These are phyloP conservation scores for Dinothrombium tinctorium DNA, from an alignment of 1,140 invertebrate species.

Conservation along the genomic window DNA sequence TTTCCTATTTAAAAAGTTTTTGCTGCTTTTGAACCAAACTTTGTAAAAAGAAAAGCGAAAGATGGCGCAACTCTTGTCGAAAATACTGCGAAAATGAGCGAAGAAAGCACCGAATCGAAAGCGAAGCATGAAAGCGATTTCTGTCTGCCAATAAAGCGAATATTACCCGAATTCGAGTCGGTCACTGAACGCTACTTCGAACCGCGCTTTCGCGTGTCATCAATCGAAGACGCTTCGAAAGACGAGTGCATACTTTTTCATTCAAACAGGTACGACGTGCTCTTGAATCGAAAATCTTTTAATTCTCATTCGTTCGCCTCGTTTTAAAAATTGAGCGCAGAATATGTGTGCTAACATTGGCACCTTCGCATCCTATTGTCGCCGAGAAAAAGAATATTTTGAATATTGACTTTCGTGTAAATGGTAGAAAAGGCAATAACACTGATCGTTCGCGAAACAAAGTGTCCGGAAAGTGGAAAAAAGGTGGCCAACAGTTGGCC, in stretches of 20 bases:
- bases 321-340: neutral
- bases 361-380: neutral
- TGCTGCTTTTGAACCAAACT: too few species aligned
- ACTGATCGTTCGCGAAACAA: slow-evolving; percentile 7
- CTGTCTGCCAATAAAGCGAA: neutral
- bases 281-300: neutral
- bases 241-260: slow-evolving; percentile 4
- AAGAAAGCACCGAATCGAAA: too few species aligned
- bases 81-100: too few species aligned
- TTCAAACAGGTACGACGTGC: slow-evolving; percentile 1
- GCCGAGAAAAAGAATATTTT: neutral
- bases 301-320: neutral
- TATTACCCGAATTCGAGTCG: neutral
- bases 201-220: neutral
- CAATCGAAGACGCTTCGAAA: neutral
- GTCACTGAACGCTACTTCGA: slow-evolving; percentile 6
- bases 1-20: too few species aligned
- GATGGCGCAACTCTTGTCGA: too few species aligned
- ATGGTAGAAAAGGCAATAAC: too few species aligned
- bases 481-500: slow-evolving; percentile 7
- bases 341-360: slow-evolving; percentile 1
- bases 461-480: slow-evolving; percentile 10
- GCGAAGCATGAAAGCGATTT: too few species aligned
- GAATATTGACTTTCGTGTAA: neutral
- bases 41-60: too few species aligned